Percentiles rank a stretch among this genome's conserved stretches.
phyloP scores from a whole-genome alignment of 2,888 invertebrate species.

The Tridacna gigas region DNA sequence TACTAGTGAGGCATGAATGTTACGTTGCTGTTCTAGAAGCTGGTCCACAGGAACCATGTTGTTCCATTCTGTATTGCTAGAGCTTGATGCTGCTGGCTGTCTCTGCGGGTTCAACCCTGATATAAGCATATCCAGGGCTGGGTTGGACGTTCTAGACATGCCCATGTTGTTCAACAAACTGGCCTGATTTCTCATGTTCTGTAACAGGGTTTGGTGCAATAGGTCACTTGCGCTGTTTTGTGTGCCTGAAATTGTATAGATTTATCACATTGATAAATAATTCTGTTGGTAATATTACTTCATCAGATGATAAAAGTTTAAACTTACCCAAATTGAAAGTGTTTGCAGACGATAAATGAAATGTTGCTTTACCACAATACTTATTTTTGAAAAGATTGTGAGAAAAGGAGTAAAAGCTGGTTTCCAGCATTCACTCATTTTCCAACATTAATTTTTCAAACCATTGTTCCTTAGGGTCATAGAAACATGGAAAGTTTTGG shows the following conservation, averaged over 20 bases:
- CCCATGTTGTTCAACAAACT: slow-evolving; percentile 6
- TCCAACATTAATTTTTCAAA: neutral
- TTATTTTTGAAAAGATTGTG: neutral
- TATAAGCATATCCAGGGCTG: slow-evolving; percentile 14
- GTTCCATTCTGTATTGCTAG: neutral
- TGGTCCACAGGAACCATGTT: slow-evolving; percentile 39
- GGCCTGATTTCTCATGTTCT: slow-evolving; percentile 30
- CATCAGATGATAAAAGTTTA: neutral
- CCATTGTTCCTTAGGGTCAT: too few relatives aligned
- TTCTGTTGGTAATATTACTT: neutral
- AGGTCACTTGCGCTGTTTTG: slow-evolving; percentile 8
- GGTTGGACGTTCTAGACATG: slow-evolving; percentile 10
- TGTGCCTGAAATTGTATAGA: neutral
- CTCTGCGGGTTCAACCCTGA: neutral
- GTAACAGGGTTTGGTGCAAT: slow-evolving; percentile 10
- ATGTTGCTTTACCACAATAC: neutral
- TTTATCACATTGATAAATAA: neutral
- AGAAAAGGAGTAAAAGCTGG: neutral
- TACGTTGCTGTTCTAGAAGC: slow-evolving; percentile 42
- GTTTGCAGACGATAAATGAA: too few relatives aligned
- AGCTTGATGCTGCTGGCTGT: neutral
- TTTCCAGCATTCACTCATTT: neutral
- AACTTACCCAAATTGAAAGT: too few relatives aligned
- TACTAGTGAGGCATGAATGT: slow-evolving; percentile 31
- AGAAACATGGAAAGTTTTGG: too few relatives aligned